Percentiles rank a stretch among this genome's conserved stretches.
These are phyloP conservation scores for Polyergus mexicanus DNA, from an alignment of 1,140 invertebrate species.

Conservation along the genomic window DNA sequence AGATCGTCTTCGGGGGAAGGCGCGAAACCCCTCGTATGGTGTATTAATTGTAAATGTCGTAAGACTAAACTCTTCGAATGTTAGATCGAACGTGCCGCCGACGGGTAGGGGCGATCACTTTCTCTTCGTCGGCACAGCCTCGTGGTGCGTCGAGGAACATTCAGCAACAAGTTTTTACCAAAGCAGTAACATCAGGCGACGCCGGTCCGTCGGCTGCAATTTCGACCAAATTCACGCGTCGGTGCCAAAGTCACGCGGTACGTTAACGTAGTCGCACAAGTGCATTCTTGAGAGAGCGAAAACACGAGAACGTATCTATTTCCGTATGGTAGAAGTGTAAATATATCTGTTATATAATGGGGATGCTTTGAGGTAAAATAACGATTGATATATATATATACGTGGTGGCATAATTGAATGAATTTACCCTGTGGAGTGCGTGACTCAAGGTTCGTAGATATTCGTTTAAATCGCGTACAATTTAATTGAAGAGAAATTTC, in stretches of 20 bases:
- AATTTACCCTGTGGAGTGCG: constrained; percentile 31
- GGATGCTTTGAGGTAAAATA: neutral
- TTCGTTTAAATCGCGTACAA: neutral
- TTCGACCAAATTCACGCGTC: constrained; percentile 20
- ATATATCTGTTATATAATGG: neutral
- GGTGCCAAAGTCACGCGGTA: constrained; percentile 23
- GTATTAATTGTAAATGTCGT: constrained; percentile 74
- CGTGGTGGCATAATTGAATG: neutral
- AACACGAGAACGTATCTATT: neutral
- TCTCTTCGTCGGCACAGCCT: constrained; percentile 77
- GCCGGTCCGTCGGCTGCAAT: constrained; percentile 10
- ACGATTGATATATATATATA: neutral
- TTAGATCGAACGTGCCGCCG: constrained; percentile 44
- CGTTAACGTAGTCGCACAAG: constrained; percentile 23
- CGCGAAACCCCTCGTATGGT: constrained; percentile 32
- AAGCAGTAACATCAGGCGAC: constrained; percentile 74
- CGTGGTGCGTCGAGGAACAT: constrained; percentile 76
- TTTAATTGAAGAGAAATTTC: neutral
- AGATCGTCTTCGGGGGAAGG: neutral
- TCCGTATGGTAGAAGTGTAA: neutral
- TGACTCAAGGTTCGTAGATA: neutral
- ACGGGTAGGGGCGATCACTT: constrained; percentile 78
- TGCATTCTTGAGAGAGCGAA: neutral
- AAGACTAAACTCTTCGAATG: constrained; percentile 63
- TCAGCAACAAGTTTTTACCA: constrained; percentile 83